A percentile compares a stretch with the other conserved stretches of the same genome.
phyloP scores from a whole-genome alignment of 2,113 vertebrate species.

The Amblyornis subalaris region DNA sequence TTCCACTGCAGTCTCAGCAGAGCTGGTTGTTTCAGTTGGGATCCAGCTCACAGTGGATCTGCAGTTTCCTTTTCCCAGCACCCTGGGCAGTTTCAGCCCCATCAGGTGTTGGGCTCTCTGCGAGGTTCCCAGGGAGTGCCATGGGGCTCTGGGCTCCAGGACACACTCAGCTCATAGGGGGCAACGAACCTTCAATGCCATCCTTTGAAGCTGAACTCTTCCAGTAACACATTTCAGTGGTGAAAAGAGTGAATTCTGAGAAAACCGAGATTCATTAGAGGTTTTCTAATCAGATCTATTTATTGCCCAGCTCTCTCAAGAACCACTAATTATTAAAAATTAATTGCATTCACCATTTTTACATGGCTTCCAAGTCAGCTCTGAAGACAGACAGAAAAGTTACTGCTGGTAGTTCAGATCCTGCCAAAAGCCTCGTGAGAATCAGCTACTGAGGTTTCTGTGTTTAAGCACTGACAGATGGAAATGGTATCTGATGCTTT shows the following conservation, averaged over 20 bases:
- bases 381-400: background rate
- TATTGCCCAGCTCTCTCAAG: background rate
- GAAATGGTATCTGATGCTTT: slow-evolving; percentile 15
- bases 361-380: background rate
- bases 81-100: background rate
- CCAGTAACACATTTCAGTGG: background rate
- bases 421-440: background rate
- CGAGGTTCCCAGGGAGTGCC: accelerated
- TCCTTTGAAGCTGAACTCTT: background rate
- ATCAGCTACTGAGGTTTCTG: slow-evolving; percentile 1
- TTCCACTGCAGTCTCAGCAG: background rate
- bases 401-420: background rate
- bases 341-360: background rate
- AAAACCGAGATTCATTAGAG: background rate
- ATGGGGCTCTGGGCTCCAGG: background rate
- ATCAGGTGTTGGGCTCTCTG: accelerated
- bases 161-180: background rate
- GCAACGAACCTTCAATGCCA: background rate
- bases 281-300: background rate
- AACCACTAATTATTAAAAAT: background rate
- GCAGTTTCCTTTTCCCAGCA: background rate
- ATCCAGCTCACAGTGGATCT: background rate
- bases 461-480: slow-evolving; percentile 29
- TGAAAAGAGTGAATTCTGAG: background rate
- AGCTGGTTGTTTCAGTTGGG: background rate